These are phyloP conservation scores for Erebia palarica DNA, from an alignment of 2,888 invertebrate genomes.

Conservation along the genomic window DNA sequence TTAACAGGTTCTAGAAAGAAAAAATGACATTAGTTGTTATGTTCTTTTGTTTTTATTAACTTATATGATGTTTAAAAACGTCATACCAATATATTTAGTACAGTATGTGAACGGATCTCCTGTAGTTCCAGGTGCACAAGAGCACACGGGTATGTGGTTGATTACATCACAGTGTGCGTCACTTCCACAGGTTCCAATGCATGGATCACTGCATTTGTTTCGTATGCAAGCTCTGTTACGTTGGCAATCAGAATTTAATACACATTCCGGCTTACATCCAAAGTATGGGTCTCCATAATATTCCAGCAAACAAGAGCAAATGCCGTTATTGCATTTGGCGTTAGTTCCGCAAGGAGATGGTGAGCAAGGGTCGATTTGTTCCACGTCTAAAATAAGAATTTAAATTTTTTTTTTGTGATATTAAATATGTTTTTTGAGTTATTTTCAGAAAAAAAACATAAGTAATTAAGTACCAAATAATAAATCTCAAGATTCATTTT, in stretches of 20 bases:
- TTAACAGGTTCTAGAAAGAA: conserved; percentile 51
- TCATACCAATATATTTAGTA: conserved; percentile 60
- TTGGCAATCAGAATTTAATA: conserved; percentile 88
- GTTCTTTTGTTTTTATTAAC: neutral
- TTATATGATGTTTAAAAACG: neutral
- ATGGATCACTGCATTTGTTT: conserved; percentile 89
- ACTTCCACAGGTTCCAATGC: conserved; percentile 86
- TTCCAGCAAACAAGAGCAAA: conserved; percentile 87
- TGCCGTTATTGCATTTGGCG: conserved; percentile 84
- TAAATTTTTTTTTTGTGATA: neutral
- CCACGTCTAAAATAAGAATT: conserved; percentile 54
- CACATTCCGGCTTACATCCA: conserved; percentile 90
- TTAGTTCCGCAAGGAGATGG: conserved; percentile 88
- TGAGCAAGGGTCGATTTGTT: conserved; percentile 82
- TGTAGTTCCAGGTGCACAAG: conserved; percentile 84
- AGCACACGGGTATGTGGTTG: conserved; percentile 86
- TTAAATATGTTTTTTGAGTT: neutral
- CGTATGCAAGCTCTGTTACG: conserved; percentile 87
- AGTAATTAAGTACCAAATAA: too few relatives aligned
- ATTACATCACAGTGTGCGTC: conserved; percentile 83
- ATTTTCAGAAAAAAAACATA: too few relatives aligned
- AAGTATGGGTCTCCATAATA: conserved; percentile 89
- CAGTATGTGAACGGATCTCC: conserved; percentile 86
- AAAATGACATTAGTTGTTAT: neutral
- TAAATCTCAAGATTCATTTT: too few relatives aligned